Base-by-base conservation (phyloP, 2,797 vertebrate genomes). In the Carcharodon carcharias region DNA sequence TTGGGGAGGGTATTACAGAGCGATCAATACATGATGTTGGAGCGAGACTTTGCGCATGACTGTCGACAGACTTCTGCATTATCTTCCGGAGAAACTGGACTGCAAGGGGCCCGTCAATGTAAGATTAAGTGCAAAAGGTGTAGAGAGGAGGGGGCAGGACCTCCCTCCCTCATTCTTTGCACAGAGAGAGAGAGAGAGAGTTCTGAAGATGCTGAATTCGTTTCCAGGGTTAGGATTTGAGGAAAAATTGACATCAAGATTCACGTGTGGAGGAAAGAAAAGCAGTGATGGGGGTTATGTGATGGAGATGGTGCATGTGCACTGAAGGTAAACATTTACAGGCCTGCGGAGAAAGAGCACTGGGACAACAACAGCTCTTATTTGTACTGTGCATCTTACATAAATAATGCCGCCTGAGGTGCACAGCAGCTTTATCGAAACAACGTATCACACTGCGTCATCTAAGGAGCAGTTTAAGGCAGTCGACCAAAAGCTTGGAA, bases 1-100 rank as follows among this genome's bases (percentile, higher is more conserved):
- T 16, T 61, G 56, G 88, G 0, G n/a, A n/a, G 11, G 12, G 4
- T 18, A n/a, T 40, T 40, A 56, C 2, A 7, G 2, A 21, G 14
- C 0, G 11, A 63, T 23, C 35, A 9, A 7, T 1, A 0, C 3
- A 12, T 5, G 56, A 3, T 23, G 0, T n/a, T 7, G 4, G 12
- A 16, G 9, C 31, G n/a, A 12, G 31, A 21, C 50, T 54, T 26
- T 28, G 54, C 11, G 9, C 23, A 1, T 56, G 54, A 21, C 0
- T 8, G 58, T n/a, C 1, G 58, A 6, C 35, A 65, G 58, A 18
- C 21, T 16, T 1, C 54, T 12, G 26, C 50, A 92, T 0, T 58
- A 58, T 58, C 18, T 40, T 40, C n/a, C 0, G 31, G 16, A 63
- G 35, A 63, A 2, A 18, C 16, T 6, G 58, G 4, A 4, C 3